phyloP scores from a whole-genome alignment of 2,888 invertebrate genomes.

The Dryobota labecula region DNA sequence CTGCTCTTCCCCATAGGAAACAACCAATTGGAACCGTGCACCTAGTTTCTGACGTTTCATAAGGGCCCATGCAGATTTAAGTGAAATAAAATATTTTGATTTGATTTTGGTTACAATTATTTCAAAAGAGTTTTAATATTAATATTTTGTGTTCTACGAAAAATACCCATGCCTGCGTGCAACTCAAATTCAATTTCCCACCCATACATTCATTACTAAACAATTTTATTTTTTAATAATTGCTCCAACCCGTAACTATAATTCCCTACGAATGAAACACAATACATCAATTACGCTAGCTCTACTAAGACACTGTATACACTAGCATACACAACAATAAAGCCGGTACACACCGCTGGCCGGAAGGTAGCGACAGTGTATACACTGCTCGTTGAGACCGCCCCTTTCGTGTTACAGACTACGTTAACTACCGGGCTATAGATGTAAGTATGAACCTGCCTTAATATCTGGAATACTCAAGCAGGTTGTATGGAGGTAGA shows the following conservation, averaged over 20 bases:
- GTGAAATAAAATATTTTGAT: too few relatives aligned
- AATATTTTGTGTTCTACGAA: background rate
- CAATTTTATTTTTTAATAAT: constrained; percentile 10
- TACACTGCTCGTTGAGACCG: constrained; percentile 71
- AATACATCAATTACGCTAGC: constrained; percentile 47
- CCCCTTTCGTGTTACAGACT: constrained; percentile 79
- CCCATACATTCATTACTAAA: background rate
- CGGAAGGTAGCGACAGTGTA: constrained; percentile 68
- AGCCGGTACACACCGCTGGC: constrained; percentile 53
- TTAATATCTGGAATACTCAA: constrained; percentile 62
- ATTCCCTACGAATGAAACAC: constrained; percentile 29
- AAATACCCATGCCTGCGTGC: background rate
- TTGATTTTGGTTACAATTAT: too few relatives aligned
- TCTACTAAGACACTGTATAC: constrained; percentile 48
- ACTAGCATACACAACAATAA: constrained; percentile 57
- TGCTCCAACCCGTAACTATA: background rate
- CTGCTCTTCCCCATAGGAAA: too few relatives aligned
- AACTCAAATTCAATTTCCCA: constrained; percentile 11
- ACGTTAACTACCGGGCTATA: constrained; percentile 66
- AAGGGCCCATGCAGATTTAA: too few relatives aligned
- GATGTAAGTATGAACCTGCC: constrained; percentile 63
- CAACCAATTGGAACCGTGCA: too few relatives aligned
- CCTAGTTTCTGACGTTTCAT: too few relatives aligned
- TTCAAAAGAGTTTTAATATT: background rate
- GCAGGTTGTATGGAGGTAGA: constrained; percentile 39